phyloP scores from a whole-genome alignment of 2,797 vertebrate genomes.

The Hipposideros larvatus region DNA sequence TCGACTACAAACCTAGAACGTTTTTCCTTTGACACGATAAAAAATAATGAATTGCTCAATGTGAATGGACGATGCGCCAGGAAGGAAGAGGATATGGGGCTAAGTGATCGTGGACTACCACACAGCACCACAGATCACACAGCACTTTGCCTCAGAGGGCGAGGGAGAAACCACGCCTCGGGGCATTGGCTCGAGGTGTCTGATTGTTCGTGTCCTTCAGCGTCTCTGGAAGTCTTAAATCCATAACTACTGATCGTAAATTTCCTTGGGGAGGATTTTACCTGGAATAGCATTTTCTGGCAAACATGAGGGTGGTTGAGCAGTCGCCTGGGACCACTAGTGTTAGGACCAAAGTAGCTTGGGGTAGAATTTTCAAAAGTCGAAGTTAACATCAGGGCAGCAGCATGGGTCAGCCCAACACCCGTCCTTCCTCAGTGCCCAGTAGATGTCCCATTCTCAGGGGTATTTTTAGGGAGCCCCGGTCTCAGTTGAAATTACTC shows the following conservation, averaged over 20 bases:
- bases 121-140: not conserved
- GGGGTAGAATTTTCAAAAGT: not conserved
- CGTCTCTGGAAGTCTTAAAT: not conserved
- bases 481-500: not conserved
- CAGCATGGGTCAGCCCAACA: not conserved
- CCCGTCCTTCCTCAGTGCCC: not conserved
- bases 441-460: too few relatives aligned
- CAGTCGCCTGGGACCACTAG: not conserved
- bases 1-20: not conserved
- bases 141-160: not conserved
- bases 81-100: not conserved
- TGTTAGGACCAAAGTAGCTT: not conserved
- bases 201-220: not conserved
- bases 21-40: not conserved
- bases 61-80: too few relatives aligned
- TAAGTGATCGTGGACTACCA: fast-evolving
- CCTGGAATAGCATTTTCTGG: not conserved
- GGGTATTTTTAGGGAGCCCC: not conserved
- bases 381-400: not conserved
- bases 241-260: not conserved
- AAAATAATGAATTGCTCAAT: not conserved
- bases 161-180: too few relatives aligned
- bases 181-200: not conserved
- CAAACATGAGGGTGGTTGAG: not conserved
- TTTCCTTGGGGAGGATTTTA: not conserved